Conservation (phyloP, 2,888 invertebrate species). For the Priocnemis perturbator region DNA sequence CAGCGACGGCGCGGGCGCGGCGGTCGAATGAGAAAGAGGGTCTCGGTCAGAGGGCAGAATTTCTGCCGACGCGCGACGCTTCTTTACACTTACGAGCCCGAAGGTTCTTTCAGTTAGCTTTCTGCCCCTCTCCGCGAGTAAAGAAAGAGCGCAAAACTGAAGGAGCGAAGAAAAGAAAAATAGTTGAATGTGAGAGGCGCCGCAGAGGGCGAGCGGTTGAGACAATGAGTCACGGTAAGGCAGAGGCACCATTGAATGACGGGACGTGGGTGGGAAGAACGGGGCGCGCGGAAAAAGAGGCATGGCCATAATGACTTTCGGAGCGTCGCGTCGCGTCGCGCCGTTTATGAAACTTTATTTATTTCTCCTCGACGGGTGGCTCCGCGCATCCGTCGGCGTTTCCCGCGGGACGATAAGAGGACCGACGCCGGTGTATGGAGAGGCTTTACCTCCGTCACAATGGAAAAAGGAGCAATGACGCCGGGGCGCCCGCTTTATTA, state of each 20-base stretch:
- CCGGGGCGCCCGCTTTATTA: not conserved
- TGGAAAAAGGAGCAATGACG: not conserved
- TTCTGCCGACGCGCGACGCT: too few species aligned
- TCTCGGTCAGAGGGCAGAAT: too few species aligned
- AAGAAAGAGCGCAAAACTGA: not conserved
- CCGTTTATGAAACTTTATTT: conserved; percentile 34
- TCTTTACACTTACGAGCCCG: too few species aligned
- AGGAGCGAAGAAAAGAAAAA: not conserved
- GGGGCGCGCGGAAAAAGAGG: not conserved
- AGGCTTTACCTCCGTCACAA: conserved; percentile 7
- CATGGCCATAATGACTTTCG: conserved; percentile 27
- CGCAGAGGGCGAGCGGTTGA: too few species aligned
- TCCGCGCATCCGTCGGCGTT: conserved; percentile 12
- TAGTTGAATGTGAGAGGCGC: not conserved
- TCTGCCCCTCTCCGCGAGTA: not conserved
- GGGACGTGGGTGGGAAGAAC: too few species aligned
- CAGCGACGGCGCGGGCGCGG: too few species aligned
- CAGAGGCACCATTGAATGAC: too few species aligned
- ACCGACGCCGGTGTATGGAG: not conserved
- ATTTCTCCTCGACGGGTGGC: conserved; percentile 17
- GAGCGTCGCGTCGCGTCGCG: conserved; percentile 12
- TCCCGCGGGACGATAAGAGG: conserved; percentile 12
- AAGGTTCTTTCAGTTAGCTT: not conserved
- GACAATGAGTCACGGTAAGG: too few species aligned
- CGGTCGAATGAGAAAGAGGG: too few species aligned